phyloP scores from a whole-genome alignment of 2,797 vertebrate species.

The Sarcoramphus papa region DNA sequence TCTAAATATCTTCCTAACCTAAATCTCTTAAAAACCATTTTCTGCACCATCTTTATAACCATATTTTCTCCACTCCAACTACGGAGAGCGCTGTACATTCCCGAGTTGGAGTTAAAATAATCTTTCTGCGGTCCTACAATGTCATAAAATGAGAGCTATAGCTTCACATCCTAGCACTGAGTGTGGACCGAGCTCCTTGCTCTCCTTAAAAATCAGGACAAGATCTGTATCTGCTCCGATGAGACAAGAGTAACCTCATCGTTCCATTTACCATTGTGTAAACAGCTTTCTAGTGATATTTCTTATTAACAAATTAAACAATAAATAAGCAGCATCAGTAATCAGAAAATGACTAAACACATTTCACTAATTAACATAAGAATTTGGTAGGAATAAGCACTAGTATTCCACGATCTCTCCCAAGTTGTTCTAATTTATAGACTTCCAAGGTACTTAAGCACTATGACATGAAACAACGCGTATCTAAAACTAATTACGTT shows the following conservation, averaged over 20 bases:
- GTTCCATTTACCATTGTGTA: not conserved
- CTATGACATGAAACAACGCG: rapidly evolving
- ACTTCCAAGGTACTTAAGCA: not conserved
- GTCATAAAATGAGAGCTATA: not conserved
- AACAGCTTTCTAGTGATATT: not conserved
- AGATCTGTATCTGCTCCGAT: not conserved
- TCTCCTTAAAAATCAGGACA: not conserved
- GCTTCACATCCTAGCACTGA: not conserved
- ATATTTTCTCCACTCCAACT: not conserved
- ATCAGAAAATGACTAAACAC: not conserved
- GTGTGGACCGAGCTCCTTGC: not conserved
- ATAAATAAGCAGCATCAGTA: not conserved
- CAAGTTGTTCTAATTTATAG: not conserved
- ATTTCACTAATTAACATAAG: not conserved
- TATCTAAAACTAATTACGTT: not conserved
- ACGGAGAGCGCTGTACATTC: rapidly evolving
- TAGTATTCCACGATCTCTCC: not conserved
- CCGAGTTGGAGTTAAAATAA: not conserved
- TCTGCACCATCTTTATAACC: not conserved
- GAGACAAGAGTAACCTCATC: not conserved
- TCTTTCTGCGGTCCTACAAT: not conserved
- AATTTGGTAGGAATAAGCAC: not conserved
- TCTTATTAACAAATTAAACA: not conserved
- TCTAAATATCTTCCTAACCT: not conserved
- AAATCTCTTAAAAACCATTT: not conserved